Evolutionary conservation across 2,113 vertebrate genomes (phyloP).

Genomic region (Tragelaphus strepsiceros): DNA sequence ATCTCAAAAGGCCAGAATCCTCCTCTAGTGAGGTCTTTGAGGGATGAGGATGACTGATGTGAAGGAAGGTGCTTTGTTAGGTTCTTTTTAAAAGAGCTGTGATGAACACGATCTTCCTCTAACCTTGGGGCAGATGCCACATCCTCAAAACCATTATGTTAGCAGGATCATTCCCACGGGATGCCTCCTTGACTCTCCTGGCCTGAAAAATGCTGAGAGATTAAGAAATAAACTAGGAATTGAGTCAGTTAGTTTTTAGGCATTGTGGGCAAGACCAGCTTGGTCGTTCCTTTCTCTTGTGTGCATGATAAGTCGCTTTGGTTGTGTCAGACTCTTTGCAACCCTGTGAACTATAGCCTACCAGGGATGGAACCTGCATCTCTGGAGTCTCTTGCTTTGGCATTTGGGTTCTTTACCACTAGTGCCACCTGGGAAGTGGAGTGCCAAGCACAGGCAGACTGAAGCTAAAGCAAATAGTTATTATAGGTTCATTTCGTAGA

Average conservation of each 20-base stretch:
- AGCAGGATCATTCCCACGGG: not conserved
- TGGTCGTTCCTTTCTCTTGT: not conserved
- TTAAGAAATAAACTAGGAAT: conserved; percentile 33
- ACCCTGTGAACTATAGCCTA: not conserved
- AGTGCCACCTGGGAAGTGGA: not conserved
- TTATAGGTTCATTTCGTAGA: not conserved
- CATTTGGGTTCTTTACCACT: not conserved
- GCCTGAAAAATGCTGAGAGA: conserved; percentile 30
- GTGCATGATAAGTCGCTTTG: not conserved
- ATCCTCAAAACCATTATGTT: not conserved
- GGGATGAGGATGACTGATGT: not conserved
- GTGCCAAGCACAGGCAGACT: not conserved
- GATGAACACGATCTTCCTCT: not conserved
- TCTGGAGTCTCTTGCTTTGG: not conserved
- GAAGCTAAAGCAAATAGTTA: not conserved
- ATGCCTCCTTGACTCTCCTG: conserved; percentile 6
- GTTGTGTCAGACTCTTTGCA: not conserved
- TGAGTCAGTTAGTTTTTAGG: conserved; percentile 19
- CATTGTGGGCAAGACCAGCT: not conserved
- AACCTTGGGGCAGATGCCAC: not conserved
- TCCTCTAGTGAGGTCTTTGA: not conserved
- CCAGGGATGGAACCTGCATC: not conserved
- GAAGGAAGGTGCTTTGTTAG: not conserved
- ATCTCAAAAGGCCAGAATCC: not conserved
- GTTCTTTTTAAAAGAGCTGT: not conserved